A percentile compares a stretch with the other conserved stretches of the same genome.
Evolutionary conservation across 2,113 vertebrate species (phyloP).

Genomic region (Cebus imitator): DNA sequence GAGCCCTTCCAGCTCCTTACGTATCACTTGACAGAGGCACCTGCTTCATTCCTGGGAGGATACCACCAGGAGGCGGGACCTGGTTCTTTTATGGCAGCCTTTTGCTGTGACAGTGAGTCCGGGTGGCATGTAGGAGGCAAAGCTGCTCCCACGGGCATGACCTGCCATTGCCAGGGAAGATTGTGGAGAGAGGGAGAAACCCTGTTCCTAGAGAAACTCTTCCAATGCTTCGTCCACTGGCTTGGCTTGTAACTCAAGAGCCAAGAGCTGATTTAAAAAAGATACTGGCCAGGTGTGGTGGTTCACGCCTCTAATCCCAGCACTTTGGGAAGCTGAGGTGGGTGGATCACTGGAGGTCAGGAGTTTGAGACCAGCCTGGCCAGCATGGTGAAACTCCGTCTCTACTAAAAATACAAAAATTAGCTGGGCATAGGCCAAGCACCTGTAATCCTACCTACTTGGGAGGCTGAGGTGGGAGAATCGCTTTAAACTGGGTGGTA

Average conservation of each 20-base stretch:
- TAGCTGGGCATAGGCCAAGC: rapidly evolving
- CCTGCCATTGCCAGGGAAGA: background rate
- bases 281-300: background rate
- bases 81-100: rapidly evolving
- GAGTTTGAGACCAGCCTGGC: background rate
- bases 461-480: background rate
- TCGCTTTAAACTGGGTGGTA: background rate
- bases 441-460: background rate
- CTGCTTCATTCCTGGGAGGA: background rate
- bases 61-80: background rate
- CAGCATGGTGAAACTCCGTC: background rate
- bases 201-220: background rate
- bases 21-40: background rate
- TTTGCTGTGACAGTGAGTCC: background rate
- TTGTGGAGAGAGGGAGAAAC: background rate
- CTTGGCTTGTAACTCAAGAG: background rate
- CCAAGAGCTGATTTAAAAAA: background rate
- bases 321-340: background rate
- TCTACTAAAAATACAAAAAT: background rate
- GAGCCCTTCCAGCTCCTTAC: background rate
- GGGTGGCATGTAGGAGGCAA: background rate
- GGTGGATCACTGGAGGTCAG: background rate
- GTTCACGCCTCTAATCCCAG: background rate
- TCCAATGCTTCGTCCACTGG: background rate
- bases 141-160: background rate